phyloP scores from a whole-genome alignment of 1,140 invertebrate species.

The Cotesia vestalis region DNA sequence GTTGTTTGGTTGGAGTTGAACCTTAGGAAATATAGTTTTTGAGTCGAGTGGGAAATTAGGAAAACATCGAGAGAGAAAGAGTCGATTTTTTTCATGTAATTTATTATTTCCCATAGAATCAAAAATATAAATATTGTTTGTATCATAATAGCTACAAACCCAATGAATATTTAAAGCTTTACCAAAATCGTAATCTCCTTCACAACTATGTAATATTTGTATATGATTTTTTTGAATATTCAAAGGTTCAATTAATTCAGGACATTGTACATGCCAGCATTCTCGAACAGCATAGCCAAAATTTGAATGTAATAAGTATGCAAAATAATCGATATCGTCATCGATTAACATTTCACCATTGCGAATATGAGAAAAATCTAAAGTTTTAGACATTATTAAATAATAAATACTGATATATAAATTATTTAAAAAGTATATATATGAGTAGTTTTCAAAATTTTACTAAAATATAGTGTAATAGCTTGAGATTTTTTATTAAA shows the following conservation, averaged over 20 bases:
- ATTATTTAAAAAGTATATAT: too few relatives aligned
- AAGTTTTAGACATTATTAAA: too few relatives aligned
- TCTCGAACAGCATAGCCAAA: slow-evolving; percentile 11
- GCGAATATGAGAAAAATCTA: too few relatives aligned
- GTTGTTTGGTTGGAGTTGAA: too few relatives aligned
- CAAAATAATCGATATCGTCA: slow-evolving; percentile 21
- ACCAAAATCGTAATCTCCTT: neutral
- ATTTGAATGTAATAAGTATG: neutral
- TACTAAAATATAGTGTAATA: too few relatives aligned
- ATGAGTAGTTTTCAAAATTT: too few relatives aligned
- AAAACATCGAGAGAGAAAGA: slow-evolving; percentile 6
- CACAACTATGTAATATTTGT: slow-evolving; percentile 8
- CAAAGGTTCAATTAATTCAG: slow-evolving; percentile 11
- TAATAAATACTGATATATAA: too few relatives aligned
- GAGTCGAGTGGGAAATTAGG: slow-evolving; percentile 22
- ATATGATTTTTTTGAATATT: slow-evolving; percentile 2
- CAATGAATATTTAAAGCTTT: slow-evolving; percentile 36
- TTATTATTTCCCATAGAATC: slow-evolving; percentile 10
- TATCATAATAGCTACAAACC: slow-evolving; percentile 39
- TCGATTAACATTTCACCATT: neutral
- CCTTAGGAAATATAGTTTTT: too few relatives aligned
- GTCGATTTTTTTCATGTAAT: neutral
- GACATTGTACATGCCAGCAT: neutral
- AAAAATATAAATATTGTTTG: neutral
- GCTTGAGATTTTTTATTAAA: too few relatives aligned